phyloP scores from a whole-genome alignment of 2,888 invertebrate genomes.

The Sabellastarte sp. region DNA sequence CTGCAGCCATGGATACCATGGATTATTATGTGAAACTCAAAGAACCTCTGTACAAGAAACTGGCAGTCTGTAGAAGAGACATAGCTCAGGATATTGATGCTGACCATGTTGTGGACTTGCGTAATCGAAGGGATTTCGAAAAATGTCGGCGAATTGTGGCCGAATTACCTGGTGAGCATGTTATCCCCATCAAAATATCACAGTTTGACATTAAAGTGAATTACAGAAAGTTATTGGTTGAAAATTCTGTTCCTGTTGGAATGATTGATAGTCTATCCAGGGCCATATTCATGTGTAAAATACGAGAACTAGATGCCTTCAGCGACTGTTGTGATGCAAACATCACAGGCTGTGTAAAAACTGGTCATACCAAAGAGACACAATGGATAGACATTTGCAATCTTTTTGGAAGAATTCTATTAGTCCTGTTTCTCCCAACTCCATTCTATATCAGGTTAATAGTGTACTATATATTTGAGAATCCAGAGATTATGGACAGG shows the following conservation, averaged over 20 bases:
- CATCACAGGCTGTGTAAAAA: conserved; percentile 32
- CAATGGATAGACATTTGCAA: conserved; percentile 24
- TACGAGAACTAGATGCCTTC: conserved; percentile 21
- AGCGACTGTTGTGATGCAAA: conserved; percentile 27
- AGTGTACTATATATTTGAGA: conserved; percentile 48
- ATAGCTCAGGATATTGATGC: conserved; percentile 9
- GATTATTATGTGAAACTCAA: conserved; percentile 40
- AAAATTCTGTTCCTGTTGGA: conserved; percentile 27
- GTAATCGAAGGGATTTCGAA: conserved; percentile 13
- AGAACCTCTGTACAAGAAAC: conserved; percentile 25
- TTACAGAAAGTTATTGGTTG: conserved; percentile 25
- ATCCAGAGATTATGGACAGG: conserved; percentile 38
- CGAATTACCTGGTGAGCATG: conserved; percentile 16
- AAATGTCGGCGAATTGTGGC: conserved; percentile 12
- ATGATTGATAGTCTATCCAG: conserved; percentile 17
- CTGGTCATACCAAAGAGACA: conserved; percentile 2
- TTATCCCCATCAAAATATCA: conserved; percentile 22
- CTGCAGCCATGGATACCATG: conserved; percentile 15
- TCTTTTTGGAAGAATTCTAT: conserved; percentile 37
- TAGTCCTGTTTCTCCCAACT: conserved; percentile 42
- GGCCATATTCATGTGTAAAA: conserved; percentile 26
- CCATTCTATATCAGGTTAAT: conserved; percentile 48
- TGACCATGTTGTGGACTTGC: conserved; percentile 17
- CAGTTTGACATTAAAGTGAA: conserved; percentile 26
- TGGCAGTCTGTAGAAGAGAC: conserved; percentile 13